phyloP scores from a whole-genome alignment of 2,888 invertebrate genomes.

The Synergus japonicus region DNA sequence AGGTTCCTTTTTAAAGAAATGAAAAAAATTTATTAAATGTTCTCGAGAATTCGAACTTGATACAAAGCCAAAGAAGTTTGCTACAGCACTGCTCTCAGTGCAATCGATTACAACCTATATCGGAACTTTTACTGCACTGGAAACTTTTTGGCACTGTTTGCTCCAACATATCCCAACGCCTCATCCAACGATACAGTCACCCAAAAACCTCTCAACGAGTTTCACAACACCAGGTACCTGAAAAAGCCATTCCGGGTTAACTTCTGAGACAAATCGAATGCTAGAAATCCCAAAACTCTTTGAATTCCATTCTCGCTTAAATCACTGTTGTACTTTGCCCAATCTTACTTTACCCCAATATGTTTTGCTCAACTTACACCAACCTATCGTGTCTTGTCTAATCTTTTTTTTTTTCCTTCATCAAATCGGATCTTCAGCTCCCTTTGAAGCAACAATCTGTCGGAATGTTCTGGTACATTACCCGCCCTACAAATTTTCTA shows the following conservation, averaged over 20 bases:
- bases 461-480: neutral
- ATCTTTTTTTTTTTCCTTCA: conserved; percentile 2
- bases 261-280: conserved; percentile 26
- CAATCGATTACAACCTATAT: conserved; percentile 36
- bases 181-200: conserved; percentile 32
- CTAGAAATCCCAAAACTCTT: conserved; percentile 2
- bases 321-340: conserved; percentile 15
- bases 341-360: neutral
- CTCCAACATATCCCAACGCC: conserved; percentile 41
- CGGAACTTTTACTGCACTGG: conserved; percentile 35
- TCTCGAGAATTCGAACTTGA: conserved; percentile 20
- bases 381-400: neutral
- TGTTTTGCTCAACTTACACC: neutral
- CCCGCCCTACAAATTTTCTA: conserved; percentile 33
- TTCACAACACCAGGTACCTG: conserved; percentile 39
- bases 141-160: conserved; percentile 41
- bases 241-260: conserved; percentile 39
- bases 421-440: neutral
- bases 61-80: conserved; percentile 33
- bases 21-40: conserved; percentile 19
- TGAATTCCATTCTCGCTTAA: conserved; percentile 34
- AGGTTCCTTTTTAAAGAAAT: neutral
- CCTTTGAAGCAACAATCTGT: conserved; percentile 10
- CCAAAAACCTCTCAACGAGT: conserved; percentile 37
- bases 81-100: conserved; percentile 20